Conservation (phyloP, 2,888 invertebrate genomes). For the Bugula neritina region DNA sequence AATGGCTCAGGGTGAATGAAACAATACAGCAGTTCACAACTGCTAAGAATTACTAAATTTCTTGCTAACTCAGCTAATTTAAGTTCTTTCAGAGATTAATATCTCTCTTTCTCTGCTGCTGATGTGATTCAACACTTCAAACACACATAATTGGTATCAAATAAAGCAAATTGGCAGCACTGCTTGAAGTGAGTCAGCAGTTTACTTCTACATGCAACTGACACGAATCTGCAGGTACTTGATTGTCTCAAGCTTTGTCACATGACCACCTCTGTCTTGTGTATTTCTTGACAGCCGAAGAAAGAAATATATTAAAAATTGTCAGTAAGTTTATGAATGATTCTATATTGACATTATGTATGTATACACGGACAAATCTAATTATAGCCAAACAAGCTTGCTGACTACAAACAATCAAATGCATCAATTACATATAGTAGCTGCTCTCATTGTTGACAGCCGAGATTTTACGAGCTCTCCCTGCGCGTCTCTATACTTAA, state of each 20-base stretch:
- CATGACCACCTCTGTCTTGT: neutral
- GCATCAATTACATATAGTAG: neutral
- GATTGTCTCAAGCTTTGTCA: neutral
- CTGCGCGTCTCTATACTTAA: neutral
- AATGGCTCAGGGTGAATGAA: no score
- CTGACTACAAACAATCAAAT: neutral
- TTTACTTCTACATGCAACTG: neutral
- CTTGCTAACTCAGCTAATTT: no score
- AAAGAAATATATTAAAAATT: neutral
- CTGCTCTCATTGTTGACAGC: neutral
- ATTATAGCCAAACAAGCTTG: neutral
- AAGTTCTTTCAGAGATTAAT: no score
- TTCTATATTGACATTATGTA: neutral
- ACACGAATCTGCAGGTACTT: neutral
- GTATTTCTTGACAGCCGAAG: neutral
- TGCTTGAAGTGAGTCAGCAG: neutral
- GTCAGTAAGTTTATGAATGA: conserved; percentile 19
- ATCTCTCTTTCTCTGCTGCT: no score
- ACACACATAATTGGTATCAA: neutral
- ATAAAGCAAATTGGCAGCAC: no score
- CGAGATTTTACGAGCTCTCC: neutral
- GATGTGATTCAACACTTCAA: conserved; percentile 22
- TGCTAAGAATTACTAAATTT: no score
- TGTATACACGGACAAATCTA: neutral
- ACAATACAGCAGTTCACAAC: no score